These are phyloP conservation scores for Hirtodrosophila confusa DNA, from an alignment of 2,888 invertebrate species.

Conservation along the genomic window DNA sequence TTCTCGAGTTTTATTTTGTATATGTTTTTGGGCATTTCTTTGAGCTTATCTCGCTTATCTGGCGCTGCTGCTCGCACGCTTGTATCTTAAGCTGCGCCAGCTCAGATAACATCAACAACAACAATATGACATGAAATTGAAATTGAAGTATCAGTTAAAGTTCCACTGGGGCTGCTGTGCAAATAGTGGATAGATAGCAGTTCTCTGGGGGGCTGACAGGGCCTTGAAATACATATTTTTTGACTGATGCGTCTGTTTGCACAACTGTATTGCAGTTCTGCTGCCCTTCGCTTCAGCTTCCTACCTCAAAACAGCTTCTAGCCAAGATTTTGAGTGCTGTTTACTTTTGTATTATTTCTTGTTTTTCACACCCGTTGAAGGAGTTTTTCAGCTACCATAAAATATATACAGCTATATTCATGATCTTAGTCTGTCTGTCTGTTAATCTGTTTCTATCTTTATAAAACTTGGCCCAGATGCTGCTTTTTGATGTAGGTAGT, in stretches of 20 bases:
- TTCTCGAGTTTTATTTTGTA: conserved; percentile 8
- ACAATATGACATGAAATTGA: conserved; percentile 28
- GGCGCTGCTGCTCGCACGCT: conserved; percentile 50
- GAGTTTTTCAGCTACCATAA: no score
- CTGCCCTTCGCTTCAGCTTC: conserved; percentile 25
- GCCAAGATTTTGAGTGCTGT: not conserved
- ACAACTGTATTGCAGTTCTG: conserved; percentile 34
- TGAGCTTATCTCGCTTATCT: conserved; percentile 61
- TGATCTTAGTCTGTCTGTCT: no score
- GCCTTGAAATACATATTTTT: conserved; percentile 43
- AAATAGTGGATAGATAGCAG: conserved; percentile 28
- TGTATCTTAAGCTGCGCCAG: conserved; percentile 48
- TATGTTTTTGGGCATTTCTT: conserved; percentile 28
- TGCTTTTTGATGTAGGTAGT: no score
- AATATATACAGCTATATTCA: no score
- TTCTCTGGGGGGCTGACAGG: not conserved
- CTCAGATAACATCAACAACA: conserved; percentile 50
- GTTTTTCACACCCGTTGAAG: not conserved
- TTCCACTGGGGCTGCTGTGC: conserved; percentile 39
- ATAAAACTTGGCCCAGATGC: no score
- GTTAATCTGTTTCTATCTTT: no score
- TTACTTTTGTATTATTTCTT: not conserved
- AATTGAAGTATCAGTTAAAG: conserved; percentile 12
- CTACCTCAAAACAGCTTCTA: conserved; percentile 12
- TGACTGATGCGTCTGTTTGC: conserved; percentile 42